Evolutionary conservation across 2,888 invertebrate genomes (phyloP), one percentile per base, ranked within the genome.

Genomic region (Zygaena filipendulae): DNA sequence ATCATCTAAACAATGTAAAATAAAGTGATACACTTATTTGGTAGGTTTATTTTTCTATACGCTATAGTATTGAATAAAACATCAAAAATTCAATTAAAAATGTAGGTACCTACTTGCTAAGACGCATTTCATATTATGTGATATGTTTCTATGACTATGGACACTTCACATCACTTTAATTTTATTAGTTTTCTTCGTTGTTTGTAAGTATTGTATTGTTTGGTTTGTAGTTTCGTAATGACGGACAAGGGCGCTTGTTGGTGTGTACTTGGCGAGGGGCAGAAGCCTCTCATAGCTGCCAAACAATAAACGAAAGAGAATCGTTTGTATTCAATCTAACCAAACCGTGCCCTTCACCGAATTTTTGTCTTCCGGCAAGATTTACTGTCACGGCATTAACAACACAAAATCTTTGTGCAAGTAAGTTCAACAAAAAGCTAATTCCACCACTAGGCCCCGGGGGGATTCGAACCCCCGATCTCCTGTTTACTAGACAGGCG

Each of bases 401-500:
- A 6, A 69, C 83, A 3, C 55, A 58, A 18, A 82, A 81, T 39
- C 66, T 79, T 42, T 87, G 87, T 52, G 77, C 84, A 57, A 84
- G 87, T 87, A 75, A 67, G 75, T 46, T 25, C 22, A n/a, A n/a
- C n/a, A n/a, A n/a, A n/a, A n/a, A n/a, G n/a, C n/a, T n/a, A n/a
- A 27, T 9, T 10, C 20, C 8, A 4, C 25, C 26, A 43, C 42
- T 38, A 80, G 79, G 79, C 77, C 77, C 80, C 77, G 79, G 70
- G 67, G 77, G 68, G 79, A 81, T 79, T 79, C 77, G 79, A 80
- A 80, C 80, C 68, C 79, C 67, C 69, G 77, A 77, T 77, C 77
- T 77, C 77, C 77, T 77, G 77, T 77, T 77, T 77, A 77, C 77
- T 77, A 77, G 77, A 75, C 77, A 79, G 77, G 77, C 77, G 77